Base-by-base conservation (phyloP, 2,113 vertebrate species). In the Glaucomys volans region DNA sequence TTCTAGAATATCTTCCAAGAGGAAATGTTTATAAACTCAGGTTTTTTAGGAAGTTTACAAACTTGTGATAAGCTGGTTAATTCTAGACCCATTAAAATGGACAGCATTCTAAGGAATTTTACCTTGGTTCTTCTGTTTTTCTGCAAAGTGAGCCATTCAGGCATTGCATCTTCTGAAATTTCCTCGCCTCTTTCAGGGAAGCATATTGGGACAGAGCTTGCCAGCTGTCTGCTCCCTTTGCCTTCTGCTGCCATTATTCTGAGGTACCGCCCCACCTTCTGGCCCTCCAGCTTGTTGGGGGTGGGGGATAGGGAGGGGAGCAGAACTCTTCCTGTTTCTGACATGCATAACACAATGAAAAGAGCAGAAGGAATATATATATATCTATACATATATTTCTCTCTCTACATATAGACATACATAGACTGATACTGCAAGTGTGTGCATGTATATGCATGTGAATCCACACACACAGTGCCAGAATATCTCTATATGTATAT, bases 221-320 rank as follows among this genome's bases (percentile, higher is more conserved):
- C 99, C 99, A 99, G 99, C 99, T 99, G 99, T 99, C 99, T 98
- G 99, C 98, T 99, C 99, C 99, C 99, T 99, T 99, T 98, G 99
- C 99, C 99, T 99, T 99, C 99, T 99, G 99, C 99, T 99, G 99
- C 99, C 99, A 99, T 99, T 99, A 99, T 99, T 99, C 99, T 97
- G 98, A 99, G 99, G 99, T 99, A 99, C 99, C 99, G 99, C 99
- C 99, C 99, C 98, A 98, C 99, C 99, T 99, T 99, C 99, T 99
- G 99, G 99, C 99, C 99, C 98, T 98, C 98, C 99, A 99, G 99
- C 98, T 99, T 99, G 99, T 96, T 95, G 98, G 98, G 98, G 99
- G 97, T 91, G 81, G 96, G 93, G 93, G 54, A 35, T 59, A 95
- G 98, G 77, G 96, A 97, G 74, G 37, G 88, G 82, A 85, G 84